These are phyloP conservation scores for Atta cephalotes DNA, from an alignment of 1,140 invertebrate genomes.

Conservation along the genomic window DNA sequence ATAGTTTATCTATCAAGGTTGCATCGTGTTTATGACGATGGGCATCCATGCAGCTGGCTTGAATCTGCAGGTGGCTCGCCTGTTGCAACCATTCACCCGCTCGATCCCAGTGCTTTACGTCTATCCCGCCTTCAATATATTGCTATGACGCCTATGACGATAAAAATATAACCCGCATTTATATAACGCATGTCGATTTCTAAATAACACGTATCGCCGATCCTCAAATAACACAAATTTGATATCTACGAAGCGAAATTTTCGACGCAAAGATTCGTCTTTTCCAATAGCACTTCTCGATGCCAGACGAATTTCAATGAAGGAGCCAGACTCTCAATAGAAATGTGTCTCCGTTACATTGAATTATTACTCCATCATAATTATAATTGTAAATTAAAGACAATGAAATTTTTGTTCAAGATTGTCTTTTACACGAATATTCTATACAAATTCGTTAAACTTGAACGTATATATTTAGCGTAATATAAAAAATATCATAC, in stretches of 20 bases:
- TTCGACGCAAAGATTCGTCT: not conserved
- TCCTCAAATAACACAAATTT: not conserved
- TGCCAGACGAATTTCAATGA: constrained; percentile 1
- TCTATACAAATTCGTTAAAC: not conserved
- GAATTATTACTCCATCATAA: not conserved
- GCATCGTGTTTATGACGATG: constrained; percentile 49
- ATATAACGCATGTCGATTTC: constrained; percentile 24
- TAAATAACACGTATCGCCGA: not conserved
- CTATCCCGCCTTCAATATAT: not conserved
- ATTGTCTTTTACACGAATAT: not conserved
- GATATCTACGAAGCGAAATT: not conserved
- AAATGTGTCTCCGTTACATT: not conserved
- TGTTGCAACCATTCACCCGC: constrained; percentile 50
- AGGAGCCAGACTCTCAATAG: not conserved
- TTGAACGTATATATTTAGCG: not conserved
- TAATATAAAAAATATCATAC: not conserved
- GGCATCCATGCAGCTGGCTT: constrained; percentile 46
- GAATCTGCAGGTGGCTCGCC: constrained; percentile 61
- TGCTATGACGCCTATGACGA: not conserved
- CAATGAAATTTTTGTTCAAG: not conserved
- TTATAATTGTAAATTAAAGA: not conserved
- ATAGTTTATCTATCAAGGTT: constrained; percentile 49
- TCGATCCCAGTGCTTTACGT: constrained; percentile 26
- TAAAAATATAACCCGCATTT: constrained; percentile 54
- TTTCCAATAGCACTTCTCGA: not conserved